Evolutionary conservation across 2,113 vertebrate species (phyloP), one percentile per base, ranked within the genome.

Genomic region (Xiphophorus hellerii): DNA sequence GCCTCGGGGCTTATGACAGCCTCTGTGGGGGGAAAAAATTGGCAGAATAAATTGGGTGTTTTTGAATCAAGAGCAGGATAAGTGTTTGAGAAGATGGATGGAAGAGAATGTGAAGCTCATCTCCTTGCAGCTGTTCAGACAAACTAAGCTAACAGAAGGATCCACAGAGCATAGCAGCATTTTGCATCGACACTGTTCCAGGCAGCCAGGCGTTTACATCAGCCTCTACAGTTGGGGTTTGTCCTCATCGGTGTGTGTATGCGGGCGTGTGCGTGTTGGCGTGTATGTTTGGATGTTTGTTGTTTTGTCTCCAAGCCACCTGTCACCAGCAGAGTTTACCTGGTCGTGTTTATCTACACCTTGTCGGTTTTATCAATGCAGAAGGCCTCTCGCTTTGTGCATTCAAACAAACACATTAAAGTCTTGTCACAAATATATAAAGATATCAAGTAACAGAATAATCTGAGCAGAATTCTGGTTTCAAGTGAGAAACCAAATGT

Each of bases 191-290:
- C 5, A 15, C 69, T 4, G 72, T 72, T 78, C 72, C 79, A 73
- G 76, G 69, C 74, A 76, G 73, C 30, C 27, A 70, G 78, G 67
- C 15, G n/a, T 82, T 76, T 80, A 62, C 65, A 82, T 82, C 82
- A 79, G 82, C 62, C 27, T 33, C 74, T 74, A 74, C 73, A 68
- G 76, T 69, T 76, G 73, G 31, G 71, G 79, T 25, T 39, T n/a
- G 11, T 76, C 65, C 48, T 74, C 39, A 1, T 39, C 76, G 44
- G 48, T 62, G 15, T 42, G 12, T 60, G 64, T 73, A 51, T 28
- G 67, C 54, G 35, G 1, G 9, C 11, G 35, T 2, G 35, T 37
- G 35, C 0, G 35, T 35, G 33, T 35, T 35, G 33, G 33, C 42
- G 15, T 63, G 64, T 76, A 64, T 31, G 67, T 70, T 15, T 69